These are phyloP conservation scores for Drosophila antonietae DNA, from an alignment of 2,888 invertebrate species.

Conservation along the genomic window DNA sequence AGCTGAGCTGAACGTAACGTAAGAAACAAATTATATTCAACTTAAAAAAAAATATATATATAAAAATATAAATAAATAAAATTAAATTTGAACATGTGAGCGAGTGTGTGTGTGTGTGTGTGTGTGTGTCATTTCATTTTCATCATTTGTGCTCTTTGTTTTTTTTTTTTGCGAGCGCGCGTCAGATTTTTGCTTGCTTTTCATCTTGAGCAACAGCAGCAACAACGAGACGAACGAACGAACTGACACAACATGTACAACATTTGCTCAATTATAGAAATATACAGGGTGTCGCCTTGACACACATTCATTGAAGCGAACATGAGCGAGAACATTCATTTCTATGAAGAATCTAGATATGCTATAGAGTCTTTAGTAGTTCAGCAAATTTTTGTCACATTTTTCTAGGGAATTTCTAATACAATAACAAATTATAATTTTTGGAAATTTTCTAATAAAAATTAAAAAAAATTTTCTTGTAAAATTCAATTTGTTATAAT, in stretches of 20 bases:
- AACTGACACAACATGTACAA: slow-evolving; percentile 63
- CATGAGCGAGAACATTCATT: background rate
- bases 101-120: slow-evolving; percentile 23
- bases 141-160: slow-evolving; percentile 50
- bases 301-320: slow-evolving; percentile 11
- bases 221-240: slow-evolving; percentile 44
- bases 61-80: slow-evolving; percentile 57
- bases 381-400: background rate
- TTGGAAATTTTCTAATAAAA: too few species aligned
- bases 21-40: slow-evolving; percentile 76
- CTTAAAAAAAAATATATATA: slow-evolving; percentile 47
- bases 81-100: slow-evolving; percentile 44
- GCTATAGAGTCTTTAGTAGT: background rate
- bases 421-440: too few species aligned
- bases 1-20: slow-evolving; percentile 64
- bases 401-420: background rate
- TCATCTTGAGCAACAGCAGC: slow-evolving; percentile 51
- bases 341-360: background rate
- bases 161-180: slow-evolving; percentile 45
- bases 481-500: too few species aligned
- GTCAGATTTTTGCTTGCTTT: slow-evolving; percentile 65
- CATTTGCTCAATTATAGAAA: slow-evolving; percentile 65
- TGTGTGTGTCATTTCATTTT: slow-evolving; percentile 61
- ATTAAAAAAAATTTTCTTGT: too few species aligned
- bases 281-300: slow-evolving; percentile 57